Conservation (phyloP, 1,140 invertebrate species). For the Dendroctonus ponderosae region DNA sequence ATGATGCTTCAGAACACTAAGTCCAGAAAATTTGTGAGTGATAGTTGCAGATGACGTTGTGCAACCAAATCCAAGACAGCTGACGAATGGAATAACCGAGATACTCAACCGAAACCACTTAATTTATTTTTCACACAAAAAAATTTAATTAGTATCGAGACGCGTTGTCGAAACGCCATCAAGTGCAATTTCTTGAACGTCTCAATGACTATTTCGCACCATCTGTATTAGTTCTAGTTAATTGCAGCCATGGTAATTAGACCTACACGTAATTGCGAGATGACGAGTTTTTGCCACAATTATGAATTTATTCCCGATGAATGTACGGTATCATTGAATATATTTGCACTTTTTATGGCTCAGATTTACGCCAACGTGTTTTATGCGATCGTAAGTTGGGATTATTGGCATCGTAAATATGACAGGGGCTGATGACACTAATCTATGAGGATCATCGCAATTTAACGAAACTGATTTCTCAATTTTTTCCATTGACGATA, state of each 20-base stretch:
- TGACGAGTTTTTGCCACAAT: constrained; percentile 13
- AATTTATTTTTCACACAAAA: no score
- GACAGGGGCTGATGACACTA: background rate
- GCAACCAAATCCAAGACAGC: no score
- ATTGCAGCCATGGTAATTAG: constrained; percentile 18
- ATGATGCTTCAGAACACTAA: no score
- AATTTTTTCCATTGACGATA: no score
- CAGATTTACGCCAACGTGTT: constrained; percentile 3
- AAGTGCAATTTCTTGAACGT: constrained; percentile 2
- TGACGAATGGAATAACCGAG: no score
- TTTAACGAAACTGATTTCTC: no score
- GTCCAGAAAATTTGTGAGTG: no score
- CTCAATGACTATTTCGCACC: constrained; percentile 19
- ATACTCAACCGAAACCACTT: no score
- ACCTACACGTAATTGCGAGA: constrained; percentile 8
- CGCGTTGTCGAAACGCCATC: background rate
- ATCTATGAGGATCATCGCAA: background rate
- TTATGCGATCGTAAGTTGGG: background rate
- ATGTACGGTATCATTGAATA: constrained; percentile 2
- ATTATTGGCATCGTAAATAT: constrained; percentile 3
- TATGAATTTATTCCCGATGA: constrained; percentile 5
- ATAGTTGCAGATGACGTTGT: no score
- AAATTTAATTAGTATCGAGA: background rate
- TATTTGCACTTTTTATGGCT: constrained; percentile 14
- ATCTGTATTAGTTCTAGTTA: constrained; percentile 15